Evolutionary conservation across 1,140 invertebrate genomes (phyloP).

Genomic region (Hypsibius dujardini): DNA sequence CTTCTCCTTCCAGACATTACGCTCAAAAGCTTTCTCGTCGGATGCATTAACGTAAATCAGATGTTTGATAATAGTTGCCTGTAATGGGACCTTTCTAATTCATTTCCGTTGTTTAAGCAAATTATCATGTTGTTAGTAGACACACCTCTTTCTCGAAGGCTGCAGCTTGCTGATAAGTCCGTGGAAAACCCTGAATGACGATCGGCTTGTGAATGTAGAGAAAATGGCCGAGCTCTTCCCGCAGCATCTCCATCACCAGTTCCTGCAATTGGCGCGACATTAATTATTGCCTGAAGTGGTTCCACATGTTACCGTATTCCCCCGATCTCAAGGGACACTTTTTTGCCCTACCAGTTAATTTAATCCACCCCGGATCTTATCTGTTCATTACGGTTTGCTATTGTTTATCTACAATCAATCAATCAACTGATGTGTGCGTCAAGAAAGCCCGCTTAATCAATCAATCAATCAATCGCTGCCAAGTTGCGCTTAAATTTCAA

Average conservation of each 20-base stretch:
- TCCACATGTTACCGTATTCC: no score
- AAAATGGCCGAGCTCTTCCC: background rate
- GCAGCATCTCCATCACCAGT: background rate
- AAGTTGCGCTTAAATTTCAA: no score
- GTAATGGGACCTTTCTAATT: background rate
- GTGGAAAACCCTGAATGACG: background rate
- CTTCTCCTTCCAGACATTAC: background rate
- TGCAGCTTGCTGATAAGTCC: background rate
- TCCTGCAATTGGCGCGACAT: background rate
- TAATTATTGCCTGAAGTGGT: no score
- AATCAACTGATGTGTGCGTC: no score
- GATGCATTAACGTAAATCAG: background rate
- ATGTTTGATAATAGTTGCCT: background rate
- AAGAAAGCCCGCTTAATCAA: no score
- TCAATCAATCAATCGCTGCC: no score
- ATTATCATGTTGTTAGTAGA: background rate
- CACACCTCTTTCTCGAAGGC: background rate
- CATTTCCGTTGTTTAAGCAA: background rate
- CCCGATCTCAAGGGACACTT: no score
- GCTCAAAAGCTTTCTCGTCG: background rate
- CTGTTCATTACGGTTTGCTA: no score
- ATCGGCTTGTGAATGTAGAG: conserved; percentile 6
- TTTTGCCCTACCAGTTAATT: no score
- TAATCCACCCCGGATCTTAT: no score
- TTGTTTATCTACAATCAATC: no score